These are phyloP conservation scores for Otolemur crassicaudatus DNA, from an alignment of 2,797 vertebrate genomes.

Conservation along the genomic window DNA sequence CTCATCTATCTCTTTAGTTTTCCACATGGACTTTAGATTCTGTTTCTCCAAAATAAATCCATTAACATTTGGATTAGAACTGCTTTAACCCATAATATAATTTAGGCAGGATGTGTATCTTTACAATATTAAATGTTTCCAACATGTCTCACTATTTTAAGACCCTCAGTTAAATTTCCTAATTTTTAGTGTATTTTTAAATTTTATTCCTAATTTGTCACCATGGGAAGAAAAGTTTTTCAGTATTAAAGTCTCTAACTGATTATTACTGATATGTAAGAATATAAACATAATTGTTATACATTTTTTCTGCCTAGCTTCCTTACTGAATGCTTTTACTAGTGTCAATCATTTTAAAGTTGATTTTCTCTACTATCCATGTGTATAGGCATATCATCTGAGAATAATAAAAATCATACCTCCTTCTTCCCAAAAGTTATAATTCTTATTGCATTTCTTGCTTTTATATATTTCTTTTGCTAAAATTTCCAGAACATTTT, in stretches of 20 bases:
- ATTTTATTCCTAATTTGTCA: not conserved
- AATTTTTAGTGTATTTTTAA: constrained; percentile 1
- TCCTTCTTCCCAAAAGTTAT: not conserved
- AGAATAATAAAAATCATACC: constrained; percentile 12
- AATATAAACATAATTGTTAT: not conserved
- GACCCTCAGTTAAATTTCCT: not conserved
- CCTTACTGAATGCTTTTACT: constrained; percentile 18
- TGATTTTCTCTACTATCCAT: constrained; percentile 1
- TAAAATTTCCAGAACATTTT: constrained; percentile 6
- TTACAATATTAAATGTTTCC: not conserved
- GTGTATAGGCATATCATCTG: not conserved
- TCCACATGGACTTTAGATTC: not conserved
- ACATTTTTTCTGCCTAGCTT: constrained; percentile 8
- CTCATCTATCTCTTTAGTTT: not conserved
- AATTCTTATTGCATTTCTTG: not conserved
- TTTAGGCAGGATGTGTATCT: not conserved
- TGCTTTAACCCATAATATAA: constrained; percentile 7
- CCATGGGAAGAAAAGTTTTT: not conserved
- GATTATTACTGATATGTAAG: not conserved
- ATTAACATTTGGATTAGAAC: not conserved
- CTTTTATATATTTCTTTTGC: not conserved
- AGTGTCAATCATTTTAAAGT: constrained; percentile 26
- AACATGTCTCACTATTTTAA: constrained; percentile 8
- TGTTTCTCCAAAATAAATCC: constrained; percentile 16
- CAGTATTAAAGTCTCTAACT: not conserved